Base-by-base conservation (phyloP, 2,113 vertebrate genomes). In the Scartelaos histophorus region DNA sequence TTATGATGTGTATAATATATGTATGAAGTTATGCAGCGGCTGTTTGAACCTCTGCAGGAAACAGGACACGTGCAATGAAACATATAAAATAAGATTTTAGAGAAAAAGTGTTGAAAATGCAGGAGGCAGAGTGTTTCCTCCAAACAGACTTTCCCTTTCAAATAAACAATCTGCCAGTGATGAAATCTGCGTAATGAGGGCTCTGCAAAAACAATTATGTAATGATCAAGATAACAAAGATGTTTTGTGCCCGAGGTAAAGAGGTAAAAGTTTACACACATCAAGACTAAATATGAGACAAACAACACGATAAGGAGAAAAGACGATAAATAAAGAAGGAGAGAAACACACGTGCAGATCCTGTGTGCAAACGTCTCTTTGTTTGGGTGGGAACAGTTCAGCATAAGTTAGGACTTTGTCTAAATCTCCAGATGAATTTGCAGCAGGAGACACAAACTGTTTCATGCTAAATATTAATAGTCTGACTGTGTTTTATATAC, bases 181-280 rank as follows among this genome's bases (percentile, higher is more conserved):
- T 71, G 58, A 70, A 74, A 79, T 82, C 79, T 80, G 21, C 64
- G 47, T 73, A 71, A 76, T 83, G 38, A 79, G 67, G 75, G 62
- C 73, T 80, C 69, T 80, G 74, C 81, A 79, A 74, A 75, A 80
- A 76, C 17, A 67, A 83, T 78, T 58, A 70, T 83, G 80, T 73
- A 75, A 83, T 73, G 71, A 54, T 54, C 19, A 54, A 54, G 51
- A 54, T 54, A 76, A 71, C 47, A 79, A 67, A 64, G 61, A 81
- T 69, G 82, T 81, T 76, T 81, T 80, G 72, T 85, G 45, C 78
- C 73, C 21, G 11, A 56, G 70, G 69, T 71, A 71, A 58, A 61
- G 53, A 77, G 76, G 71, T 77, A 15, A 21, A 60, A 60, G 53
- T 22, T 7, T n/a, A 25, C 6, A 58, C 22, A 25, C n/a, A 21